phyloP scores from a whole-genome alignment of 2,797 vertebrate genomes.

The Oryzias dopingdopingensis region DNA sequence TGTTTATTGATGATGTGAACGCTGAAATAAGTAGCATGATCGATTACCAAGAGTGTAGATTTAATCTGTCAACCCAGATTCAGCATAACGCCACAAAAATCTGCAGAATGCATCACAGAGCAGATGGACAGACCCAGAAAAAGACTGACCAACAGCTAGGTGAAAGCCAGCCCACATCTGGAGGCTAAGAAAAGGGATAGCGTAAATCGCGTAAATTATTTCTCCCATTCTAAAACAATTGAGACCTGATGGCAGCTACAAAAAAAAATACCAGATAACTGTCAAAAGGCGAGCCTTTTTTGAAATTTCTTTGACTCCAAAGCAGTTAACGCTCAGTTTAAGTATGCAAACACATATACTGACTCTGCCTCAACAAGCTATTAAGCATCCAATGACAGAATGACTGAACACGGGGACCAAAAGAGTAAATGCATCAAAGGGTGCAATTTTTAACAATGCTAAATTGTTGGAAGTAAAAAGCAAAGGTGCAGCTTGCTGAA shows the following conservation, averaged over 20 bases:
- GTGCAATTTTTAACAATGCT: background rate
- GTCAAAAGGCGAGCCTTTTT: slow-evolving; percentile 25
- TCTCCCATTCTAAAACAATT: too few species aligned
- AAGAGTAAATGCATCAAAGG: slow-evolving; percentile 28
- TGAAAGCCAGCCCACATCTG: background rate
- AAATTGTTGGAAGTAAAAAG: slow-evolving; percentile 1
- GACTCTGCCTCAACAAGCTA: slow-evolving; percentile 56
- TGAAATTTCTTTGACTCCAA: slow-evolving; percentile 44
- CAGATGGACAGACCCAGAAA: background rate
- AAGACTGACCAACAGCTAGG: background rate
- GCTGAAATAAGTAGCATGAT: background rate
- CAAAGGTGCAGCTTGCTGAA: background rate
- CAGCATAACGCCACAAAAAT: background rate
- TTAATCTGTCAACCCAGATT: background rate
- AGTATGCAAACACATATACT: slow-evolving; percentile 45
- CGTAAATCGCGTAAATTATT: too few species aligned
- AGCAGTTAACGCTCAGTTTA: slow-evolving; percentile 42
- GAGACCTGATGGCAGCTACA: too few species aligned
- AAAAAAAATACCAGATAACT: too few species aligned
- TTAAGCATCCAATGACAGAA: slow-evolving; percentile 59
- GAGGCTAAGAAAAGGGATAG: background rate
- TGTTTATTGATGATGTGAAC: slow-evolving; percentile 5
- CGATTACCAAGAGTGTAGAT: background rate
- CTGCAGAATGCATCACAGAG: background rate
- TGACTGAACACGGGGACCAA: slow-evolving; percentile 42